These are phyloP conservation scores for Acrossocheilus fasciatus DNA, from an alignment of 2,797 vertebrate genomes.

Conservation along the genomic window DNA sequence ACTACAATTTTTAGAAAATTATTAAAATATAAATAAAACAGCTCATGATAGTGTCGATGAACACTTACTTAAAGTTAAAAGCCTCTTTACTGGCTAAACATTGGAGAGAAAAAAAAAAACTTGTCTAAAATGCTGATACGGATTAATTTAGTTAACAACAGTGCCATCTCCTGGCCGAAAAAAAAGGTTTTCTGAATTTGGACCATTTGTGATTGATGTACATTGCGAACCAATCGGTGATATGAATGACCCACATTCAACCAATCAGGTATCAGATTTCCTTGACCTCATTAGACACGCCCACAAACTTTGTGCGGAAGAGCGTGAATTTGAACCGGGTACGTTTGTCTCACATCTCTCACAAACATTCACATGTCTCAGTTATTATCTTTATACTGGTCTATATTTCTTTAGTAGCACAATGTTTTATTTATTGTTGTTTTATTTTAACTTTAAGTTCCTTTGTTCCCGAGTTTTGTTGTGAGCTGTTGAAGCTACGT, in stretches of 20 bases:
- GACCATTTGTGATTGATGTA: slow-evolving; percentile 22
- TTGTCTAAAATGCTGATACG: background rate
- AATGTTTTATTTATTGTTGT: background rate
- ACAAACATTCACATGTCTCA: background rate
- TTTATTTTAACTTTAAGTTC: background rate
- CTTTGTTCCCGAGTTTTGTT: background rate
- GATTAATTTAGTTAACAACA: slow-evolving; percentile 71
- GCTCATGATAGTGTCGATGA: background rate
- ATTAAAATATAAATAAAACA: background rate
- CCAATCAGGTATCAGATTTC: slow-evolving; percentile 53
- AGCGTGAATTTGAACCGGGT: slow-evolving; percentile 30
- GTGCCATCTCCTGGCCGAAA: slow-evolving; percentile 82
- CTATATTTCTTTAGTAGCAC: too few species aligned
- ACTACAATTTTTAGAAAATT: background rate
- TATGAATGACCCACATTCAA: background rate
- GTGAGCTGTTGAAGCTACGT: background rate
- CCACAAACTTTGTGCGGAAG: slow-evolving; percentile 4
- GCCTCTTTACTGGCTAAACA: background rate
- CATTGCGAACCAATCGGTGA: slow-evolving; percentile 38
- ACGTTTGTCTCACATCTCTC: background rate
- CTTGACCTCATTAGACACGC: background rate
- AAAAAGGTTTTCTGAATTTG: background rate
- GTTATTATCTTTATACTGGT: background rate
- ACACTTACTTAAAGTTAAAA: background rate
- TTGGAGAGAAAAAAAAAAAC: background rate